phyloP scores from a whole-genome alignment of 2,888 invertebrate genomes.

The Hetaerina titia region DNA sequence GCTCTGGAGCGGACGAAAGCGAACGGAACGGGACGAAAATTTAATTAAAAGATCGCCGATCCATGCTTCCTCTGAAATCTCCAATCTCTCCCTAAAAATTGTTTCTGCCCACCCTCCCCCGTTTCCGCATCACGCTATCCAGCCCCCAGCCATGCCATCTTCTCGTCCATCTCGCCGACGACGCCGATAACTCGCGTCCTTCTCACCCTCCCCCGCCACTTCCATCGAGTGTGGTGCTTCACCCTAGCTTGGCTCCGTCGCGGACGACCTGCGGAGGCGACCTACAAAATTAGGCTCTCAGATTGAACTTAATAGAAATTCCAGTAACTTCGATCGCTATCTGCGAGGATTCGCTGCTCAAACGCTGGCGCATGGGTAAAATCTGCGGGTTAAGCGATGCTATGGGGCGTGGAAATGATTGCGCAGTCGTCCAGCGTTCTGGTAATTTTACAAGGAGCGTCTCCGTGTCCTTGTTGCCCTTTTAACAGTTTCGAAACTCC shows the following conservation, averaged over 20 bases:
- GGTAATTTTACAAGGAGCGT: background rate
- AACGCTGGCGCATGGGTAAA: background rate
- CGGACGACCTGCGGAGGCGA: background rate
- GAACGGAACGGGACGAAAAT: background rate
- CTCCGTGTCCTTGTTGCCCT: background rate
- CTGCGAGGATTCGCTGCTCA: background rate
- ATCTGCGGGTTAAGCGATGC: background rate
- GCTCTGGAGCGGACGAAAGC: background rate
- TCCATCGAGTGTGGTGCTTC: no score
- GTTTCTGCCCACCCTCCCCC: no score
- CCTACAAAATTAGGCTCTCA: conserved; percentile 13
- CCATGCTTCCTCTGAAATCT: conserved; percentile 14
- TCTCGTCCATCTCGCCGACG: background rate
- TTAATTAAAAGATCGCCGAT: conserved; percentile 31
- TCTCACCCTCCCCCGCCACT: no score
- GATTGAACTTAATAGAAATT: background rate
- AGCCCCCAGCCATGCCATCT: background rate
- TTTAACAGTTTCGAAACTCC: background rate
- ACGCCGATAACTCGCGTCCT: no score
- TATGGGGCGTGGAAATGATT: background rate
- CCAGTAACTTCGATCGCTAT: conserved; percentile 1
- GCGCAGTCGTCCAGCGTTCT: background rate
- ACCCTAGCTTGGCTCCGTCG: background rate
- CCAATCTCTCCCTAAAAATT: background rate
- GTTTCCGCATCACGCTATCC: background rate